Conservation (phyloP, 2,113 vertebrate genomes). For the Formicarius rufipectus region DNA sequence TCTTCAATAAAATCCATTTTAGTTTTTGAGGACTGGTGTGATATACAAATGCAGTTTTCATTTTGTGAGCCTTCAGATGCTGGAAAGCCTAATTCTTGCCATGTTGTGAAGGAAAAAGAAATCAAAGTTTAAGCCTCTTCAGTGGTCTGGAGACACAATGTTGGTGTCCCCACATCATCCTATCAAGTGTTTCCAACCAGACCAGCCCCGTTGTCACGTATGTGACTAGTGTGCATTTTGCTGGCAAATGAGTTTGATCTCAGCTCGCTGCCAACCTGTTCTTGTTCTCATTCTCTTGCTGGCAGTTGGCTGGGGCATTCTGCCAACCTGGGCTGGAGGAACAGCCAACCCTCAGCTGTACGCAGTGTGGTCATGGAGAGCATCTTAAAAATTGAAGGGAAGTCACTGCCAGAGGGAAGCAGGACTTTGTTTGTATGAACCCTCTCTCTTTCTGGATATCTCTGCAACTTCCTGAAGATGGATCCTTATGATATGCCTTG, state of each 20-base stretch:
- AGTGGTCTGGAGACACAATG: background rate
- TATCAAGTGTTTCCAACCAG: fast-evolving
- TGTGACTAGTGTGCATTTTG: background rate
- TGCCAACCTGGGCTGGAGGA: background rate
- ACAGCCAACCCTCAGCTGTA: fast-evolving
- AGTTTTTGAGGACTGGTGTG: background rate
- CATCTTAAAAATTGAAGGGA: background rate
- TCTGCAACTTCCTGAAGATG: background rate
- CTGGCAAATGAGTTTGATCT: background rate
- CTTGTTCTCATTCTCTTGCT: background rate
- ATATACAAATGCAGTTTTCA: background rate
- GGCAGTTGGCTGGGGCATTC: background rate
- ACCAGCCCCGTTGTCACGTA: background rate
- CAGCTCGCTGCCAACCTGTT: background rate
- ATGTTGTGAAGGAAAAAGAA: background rate
- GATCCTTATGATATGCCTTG: background rate
- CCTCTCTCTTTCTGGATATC: background rate
- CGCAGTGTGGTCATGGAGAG: background rate
- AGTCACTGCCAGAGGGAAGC: fast-evolving
- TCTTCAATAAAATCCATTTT: background rate
- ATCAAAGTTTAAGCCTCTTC: background rate
- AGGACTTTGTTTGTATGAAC: background rate
- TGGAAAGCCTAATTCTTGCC: background rate
- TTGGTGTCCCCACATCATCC: background rate
- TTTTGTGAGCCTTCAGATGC: background rate